Base-by-base conservation (phyloP, 2,797 vertebrate species). In the Hafferia zeledoni region DNA sequence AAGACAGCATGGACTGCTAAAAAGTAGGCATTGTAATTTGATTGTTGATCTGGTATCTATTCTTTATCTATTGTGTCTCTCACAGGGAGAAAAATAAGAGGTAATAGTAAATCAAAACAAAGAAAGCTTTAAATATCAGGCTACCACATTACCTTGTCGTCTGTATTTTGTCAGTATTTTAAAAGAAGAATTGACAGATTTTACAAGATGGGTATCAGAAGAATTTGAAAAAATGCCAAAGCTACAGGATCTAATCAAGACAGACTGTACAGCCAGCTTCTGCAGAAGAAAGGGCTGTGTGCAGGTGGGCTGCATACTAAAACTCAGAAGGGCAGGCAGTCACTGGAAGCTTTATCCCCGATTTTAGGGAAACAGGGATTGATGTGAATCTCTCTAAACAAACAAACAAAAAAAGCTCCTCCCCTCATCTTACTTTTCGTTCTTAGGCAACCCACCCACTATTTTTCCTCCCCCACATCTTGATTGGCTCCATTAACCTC, bases 61-160 rank as follows among this genome's bases (percentile, higher is more conserved):
- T 72, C 50, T 83, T 79, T 78, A 60, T 70, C 67, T 74, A 83
- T 67, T 92, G 33, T 92, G 83, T 71, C 11, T 59, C 35, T 87
- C 55, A 17, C 8, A 60, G 52, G 5, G 5, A 93, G 49, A 97
- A 96, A 71, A 97, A 96, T 89, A 53, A 55, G 80, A 55, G 64
- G 23, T 78, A 85, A 93, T 80, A 87, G 22, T 41, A 90, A 77
- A 93, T 92, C 89, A 94, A 96, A 95, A 78, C 79, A 92, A 89
- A 94, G 69, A 13, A 80, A 60, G 18, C 30, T 85, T 90, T 79
- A 93, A 87, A 82, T 92, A 80, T 37, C 17, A 69, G 70, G 63
- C 37, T 69, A 46, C 77, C 70, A 41, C 52, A 64, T 64, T 70
- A 31, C 43, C 72, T 93, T 18, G 37, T 89, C 31, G 80, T 90